phyloP scores from a whole-genome alignment of 1,140 invertebrate species.

The Monochamus saltuarius region DNA sequence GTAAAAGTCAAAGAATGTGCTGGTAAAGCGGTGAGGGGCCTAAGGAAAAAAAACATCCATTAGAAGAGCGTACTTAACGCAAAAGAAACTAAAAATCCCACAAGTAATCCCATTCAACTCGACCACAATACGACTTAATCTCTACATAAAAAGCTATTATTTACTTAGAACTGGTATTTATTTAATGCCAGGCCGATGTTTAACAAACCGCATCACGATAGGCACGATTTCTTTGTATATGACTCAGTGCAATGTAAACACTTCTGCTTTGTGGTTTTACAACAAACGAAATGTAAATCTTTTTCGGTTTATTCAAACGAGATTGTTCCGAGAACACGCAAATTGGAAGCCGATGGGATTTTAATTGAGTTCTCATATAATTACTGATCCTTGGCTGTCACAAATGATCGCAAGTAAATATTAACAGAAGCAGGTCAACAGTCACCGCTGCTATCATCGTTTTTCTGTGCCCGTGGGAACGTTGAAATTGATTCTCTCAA shows the following conservation, averaged over 20 bases:
- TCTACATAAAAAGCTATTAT: slow-evolving; percentile 26
- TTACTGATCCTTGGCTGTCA: too few relatives aligned
- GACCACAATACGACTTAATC: slow-evolving; percentile 28
- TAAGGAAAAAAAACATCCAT: too few relatives aligned
- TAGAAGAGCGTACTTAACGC: too few relatives aligned
- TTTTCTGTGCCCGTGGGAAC: too few relatives aligned
- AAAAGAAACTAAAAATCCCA: slow-evolving; percentile 8
- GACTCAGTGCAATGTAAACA: slow-evolving; percentile 20
- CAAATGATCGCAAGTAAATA: too few relatives aligned
- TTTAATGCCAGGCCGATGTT: slow-evolving; percentile 26
- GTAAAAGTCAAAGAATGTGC: too few relatives aligned
- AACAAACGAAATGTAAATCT: slow-evolving; percentile 2
- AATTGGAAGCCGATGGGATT: slow-evolving; percentile 6
- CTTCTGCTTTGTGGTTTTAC: slow-evolving; percentile 5
- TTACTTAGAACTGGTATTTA: slow-evolving; percentile 26
- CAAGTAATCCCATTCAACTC: slow-evolving; percentile 7
- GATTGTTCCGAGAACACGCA: slow-evolving; percentile 1
- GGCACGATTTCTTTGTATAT: slow-evolving; percentile 22
- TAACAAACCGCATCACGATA: slow-evolving; percentile 26
- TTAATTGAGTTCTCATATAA: neutral
- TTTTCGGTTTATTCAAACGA: neutral
- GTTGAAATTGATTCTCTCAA: too few relatives aligned
- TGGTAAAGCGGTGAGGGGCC: too few relatives aligned
- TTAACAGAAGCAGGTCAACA: too few relatives aligned
- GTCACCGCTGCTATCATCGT: too few relatives aligned